Evolutionary conservation across 1,140 invertebrate genomes (phyloP), one percentile per base, ranked within the genome.

Genomic region (Scaptomyza pallida): DNA sequence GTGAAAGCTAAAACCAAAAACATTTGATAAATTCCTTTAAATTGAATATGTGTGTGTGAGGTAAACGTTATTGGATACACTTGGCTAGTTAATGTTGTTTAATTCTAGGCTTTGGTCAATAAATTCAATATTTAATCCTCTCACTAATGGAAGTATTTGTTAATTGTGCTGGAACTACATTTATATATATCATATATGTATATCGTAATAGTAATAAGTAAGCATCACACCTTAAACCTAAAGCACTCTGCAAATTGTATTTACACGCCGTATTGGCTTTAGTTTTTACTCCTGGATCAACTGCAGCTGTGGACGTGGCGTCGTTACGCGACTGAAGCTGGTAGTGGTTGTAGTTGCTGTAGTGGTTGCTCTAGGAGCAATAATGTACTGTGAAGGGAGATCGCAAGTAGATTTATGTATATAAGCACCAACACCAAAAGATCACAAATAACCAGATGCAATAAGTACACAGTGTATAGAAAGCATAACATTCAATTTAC

Each of bases 401-500:
- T 63, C 6, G 45, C 16, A 21, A 4, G 26, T 0, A 8, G 26
- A 8, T 9, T 2, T 37, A 47, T 26, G 10, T 19, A 33, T n/a
- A 43, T 3, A 4, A 5, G 43, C 26, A 19, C 10, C 61, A 65
- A 13, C 61, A 71, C 68, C 68, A 52, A 5, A 9, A 8, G 9
- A 9, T 6, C 4, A 23, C n/a, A 10, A 10, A 17, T 9, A 12
- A 23, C n/a, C 26, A 21, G 9, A 8, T 5, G 6, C 26, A 30
- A 9, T 30, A 30, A 9, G 5, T 30, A 30, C 9, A 2, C 2
- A 1, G 26, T 30, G 26, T n/a, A 43, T 8, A 41, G 6, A 51
- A 15, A 6, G 5, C n/a, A 44, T 77, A 78, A 44, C 60, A 8
- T 9, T 16, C 0, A 50, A 65, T 73, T 92, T 94, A 97, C 96